Percentiles rank a stretch among this genome's conserved stretches.
These are phyloP conservation scores for Allacma fusca DNA, from an alignment of 2,888 invertebrate genomes.

Conservation along the genomic window DNA sequence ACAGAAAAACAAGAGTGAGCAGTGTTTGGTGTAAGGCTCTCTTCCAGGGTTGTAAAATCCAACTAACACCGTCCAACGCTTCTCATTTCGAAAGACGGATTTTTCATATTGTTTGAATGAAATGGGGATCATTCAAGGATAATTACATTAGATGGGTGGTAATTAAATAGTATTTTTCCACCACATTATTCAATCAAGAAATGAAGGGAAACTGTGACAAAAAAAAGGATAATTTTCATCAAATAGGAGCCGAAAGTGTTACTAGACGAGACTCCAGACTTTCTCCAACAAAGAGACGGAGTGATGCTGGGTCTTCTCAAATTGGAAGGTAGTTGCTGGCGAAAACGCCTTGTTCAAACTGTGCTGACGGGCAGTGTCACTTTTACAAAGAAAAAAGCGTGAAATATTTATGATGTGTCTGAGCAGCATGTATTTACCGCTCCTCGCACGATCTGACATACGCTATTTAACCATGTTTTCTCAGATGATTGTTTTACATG, in stretches of 20 bases:
- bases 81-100: too few relatives aligned
- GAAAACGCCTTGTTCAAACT: conserved; percentile 16
- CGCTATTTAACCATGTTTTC: conserved; percentile 12
- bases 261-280: background rate
- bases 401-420: conserved; percentile 16
- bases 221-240: too few relatives aligned
- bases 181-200: too few relatives aligned
- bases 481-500: conserved; percentile 9
- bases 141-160: too few relatives aligned
- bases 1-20: too few relatives aligned
- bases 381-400: conserved; percentile 1
- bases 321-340: conserved; percentile 7
- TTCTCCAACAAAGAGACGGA: background rate
- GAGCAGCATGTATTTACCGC: conserved; percentile 12
- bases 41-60: too few relatives aligned
- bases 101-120: too few relatives aligned
- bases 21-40: too few relatives aligned
- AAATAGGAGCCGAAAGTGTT: background rate
- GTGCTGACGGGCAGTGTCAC: conserved; percentile 16
- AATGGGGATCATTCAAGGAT: too few relatives aligned
- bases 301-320: background rate
- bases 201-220: too few relatives aligned
- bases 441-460: background rate
- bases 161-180: too few relatives aligned
- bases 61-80: too few relatives aligned